phyloP scores from a whole-genome alignment of 30 jellyfish, hydroid and myxozoan genomes.

The Hydractinia symbiolongicarpus region DNA sequence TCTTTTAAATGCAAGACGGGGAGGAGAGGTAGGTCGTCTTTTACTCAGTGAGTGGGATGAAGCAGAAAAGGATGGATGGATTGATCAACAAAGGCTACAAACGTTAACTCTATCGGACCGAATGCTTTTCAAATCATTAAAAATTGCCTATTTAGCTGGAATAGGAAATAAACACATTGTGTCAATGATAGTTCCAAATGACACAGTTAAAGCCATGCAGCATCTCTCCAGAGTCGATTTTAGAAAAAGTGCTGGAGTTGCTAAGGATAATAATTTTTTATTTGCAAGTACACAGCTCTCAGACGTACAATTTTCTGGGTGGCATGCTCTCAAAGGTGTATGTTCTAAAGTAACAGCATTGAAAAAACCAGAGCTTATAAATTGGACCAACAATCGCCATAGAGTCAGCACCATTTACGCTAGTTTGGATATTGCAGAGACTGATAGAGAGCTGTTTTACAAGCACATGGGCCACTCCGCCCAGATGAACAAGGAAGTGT shows the following conservation, averaged over 20 bases:
- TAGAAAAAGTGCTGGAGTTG: slow-evolving; percentile 3
- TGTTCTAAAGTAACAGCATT: slow-evolving; percentile 1
- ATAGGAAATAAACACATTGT: background rate
- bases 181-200: slow-evolving; percentile 7
- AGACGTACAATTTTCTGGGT: slow-evolving; percentile 7
- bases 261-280: background rate
- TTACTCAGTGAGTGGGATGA: background rate
- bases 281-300: slow-evolving; percentile 16
- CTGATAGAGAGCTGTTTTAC: slow-evolving; percentile 10
- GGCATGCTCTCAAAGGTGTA: slow-evolving; percentile 14
- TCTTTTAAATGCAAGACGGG: slow-evolving; percentile 8
- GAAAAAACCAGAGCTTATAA: slow-evolving; percentile 4
- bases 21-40: slow-evolving; percentile 15
- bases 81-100: slow-evolving; percentile 13
- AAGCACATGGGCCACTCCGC: slow-evolving; percentile 12
- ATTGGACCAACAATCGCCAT: slow-evolving; percentile 3
- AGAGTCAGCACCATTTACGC: slow-evolving; percentile 10
- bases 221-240: background rate
- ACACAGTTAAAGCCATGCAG: slow-evolving; percentile 13
- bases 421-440: slow-evolving; percentile 6
- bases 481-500: background rate
- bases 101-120: background rate
- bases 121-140: slow-evolving; percentile 3
- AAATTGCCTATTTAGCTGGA: slow-evolving; percentile 7
- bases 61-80: slow-evolving; percentile 17